phyloP scores from a whole-genome alignment of 2,113 vertebrate genomes.

The Sclerurus mexicanus region DNA sequence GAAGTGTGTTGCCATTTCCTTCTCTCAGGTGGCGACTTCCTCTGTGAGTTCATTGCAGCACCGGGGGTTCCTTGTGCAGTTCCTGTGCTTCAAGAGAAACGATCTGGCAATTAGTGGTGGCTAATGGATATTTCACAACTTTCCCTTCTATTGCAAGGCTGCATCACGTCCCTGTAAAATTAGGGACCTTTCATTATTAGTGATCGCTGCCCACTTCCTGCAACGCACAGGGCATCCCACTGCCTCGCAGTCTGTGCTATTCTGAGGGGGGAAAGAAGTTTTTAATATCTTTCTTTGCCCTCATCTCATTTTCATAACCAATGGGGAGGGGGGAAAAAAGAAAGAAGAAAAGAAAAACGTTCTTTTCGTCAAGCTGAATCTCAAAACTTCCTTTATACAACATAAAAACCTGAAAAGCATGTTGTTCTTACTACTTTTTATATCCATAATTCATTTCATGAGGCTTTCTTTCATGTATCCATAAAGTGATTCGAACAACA shows the following conservation, averaged over 20 bases:
- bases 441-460: slow-evolving; percentile 42
- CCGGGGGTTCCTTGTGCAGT: not conserved
- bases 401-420: not conserved
- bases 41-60: not conserved
- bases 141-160: not conserved
- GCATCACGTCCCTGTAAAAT: not conserved
- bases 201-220: not conserved
- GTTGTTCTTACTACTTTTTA: not conserved
- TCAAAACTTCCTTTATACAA: not conserved
- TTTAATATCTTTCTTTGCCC: not conserved
- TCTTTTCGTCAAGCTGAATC: not conserved
- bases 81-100: not conserved
- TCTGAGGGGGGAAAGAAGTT: not conserved
- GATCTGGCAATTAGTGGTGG: not conserved
- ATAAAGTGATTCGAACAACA: slow-evolving; percentile 36
- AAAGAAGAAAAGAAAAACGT: not conserved
- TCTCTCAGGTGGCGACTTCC: not conserved
- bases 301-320: not conserved
- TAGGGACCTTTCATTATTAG: not conserved
- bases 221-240: not conserved
- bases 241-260: not conserved
- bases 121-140: not conserved
- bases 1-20: not conserved
- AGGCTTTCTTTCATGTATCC: slow-evolving; percentile 3
- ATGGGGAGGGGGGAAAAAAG: not conserved